Base-by-base conservation (phyloP, 2,797 vertebrate genomes). In the Serranus cabrilla region DNA sequence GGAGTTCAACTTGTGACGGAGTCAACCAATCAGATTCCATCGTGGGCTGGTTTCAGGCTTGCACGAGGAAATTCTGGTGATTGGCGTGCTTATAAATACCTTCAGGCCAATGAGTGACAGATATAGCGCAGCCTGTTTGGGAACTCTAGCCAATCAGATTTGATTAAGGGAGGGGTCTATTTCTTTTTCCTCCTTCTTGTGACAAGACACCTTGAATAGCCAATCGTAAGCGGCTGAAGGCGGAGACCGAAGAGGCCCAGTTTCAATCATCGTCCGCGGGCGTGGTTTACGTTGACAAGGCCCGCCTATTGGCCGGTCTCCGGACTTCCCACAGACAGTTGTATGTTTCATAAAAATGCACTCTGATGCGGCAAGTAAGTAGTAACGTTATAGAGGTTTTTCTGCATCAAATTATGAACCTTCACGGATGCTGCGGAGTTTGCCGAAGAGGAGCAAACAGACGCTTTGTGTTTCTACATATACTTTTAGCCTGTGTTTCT, bases 331-430 rank as follows among this genome's bases (percentile, higher is more conserved):
- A 93, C 93, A 95, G 93, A 93, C 96, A 95, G 96, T 95, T 94
- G 93, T 95, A 95, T 96, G 97, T 96, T 95, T 96, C 94, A 96
- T 97, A 95, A 99, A 99, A 98, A 99, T 99, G 98, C 97, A 99
- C 97, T 99, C 98, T 96, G 97, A 99, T 99, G 96, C 97, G 96
- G 97, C 98, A 98, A 98, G 98, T 99, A 97, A 98, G 98, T 99
- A 96, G 83, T 71, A 90, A 78, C 84, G 72, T 72, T 89, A 78
- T 81, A 73, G 78, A 76, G 63, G 76, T 31, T 91, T 88, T 89
- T 89, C 42, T 39, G 50, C 65, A 43, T 70, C 50, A 17, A 75
- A 54, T 47, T n/a, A 11, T 1, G 58, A 71, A 23, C 11, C 59
- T 25, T 56, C 11, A 20, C 1, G 11, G 58, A 37, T 8, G 27